Conservation (phyloP, 2,888 invertebrate genomes). For the Thelaira solivaga region DNA sequence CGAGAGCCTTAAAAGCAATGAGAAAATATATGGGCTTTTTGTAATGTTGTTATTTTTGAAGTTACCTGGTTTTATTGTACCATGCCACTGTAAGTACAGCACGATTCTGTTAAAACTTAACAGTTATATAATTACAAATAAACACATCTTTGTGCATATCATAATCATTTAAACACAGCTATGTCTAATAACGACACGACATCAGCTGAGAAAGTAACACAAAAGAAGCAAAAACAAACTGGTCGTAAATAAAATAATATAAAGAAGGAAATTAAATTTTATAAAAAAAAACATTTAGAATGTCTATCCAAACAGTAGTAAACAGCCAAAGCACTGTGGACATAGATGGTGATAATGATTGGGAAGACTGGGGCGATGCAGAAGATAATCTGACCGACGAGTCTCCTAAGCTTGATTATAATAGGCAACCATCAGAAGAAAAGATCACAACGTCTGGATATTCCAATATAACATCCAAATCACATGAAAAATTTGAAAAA, state of each 20-base stretch:
- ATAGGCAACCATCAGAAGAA: not conserved
- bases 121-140: no score
- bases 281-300: not conserved
- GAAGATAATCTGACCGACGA: constrained; percentile 64
- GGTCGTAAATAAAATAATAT: constrained; percentile 55
- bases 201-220: constrained; percentile 11
- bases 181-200: not conserved
- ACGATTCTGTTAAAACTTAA: no score
- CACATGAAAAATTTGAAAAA: not conserved
- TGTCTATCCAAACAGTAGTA: constrained; percentile 47
- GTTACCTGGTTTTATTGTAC: no score
- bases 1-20: no score
- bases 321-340: constrained; percentile 65
- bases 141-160: not conserved
- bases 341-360: constrained; percentile 70
- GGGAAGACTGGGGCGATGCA: constrained; percentile 73
- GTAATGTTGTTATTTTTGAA: no score
- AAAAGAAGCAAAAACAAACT: constrained; percentile 4
- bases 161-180: constrained; percentile 16
- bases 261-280: not conserved
- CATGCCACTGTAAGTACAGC: no score
- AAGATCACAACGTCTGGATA: not conserved
- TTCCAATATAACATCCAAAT: not conserved
- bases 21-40: no score
- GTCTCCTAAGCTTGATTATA: constrained; percentile 18